Evolutionary conservation across 2,888 invertebrate species (phyloP), one percentile per base, ranked within the genome.

Genomic region (Aleiodes alternator): DNA sequence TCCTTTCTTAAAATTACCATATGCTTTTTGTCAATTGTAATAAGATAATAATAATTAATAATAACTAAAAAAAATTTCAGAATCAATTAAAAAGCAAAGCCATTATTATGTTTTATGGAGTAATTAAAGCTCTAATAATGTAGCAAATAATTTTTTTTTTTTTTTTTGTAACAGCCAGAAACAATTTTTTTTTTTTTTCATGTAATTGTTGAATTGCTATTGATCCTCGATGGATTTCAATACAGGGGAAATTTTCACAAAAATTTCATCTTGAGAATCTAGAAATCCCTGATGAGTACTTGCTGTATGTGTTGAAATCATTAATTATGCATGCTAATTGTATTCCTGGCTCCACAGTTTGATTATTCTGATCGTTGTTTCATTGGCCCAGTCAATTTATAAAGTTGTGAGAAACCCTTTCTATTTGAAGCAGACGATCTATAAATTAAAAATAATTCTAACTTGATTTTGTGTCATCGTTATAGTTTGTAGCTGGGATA

Each of bases 321-420:
- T 48, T 64, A 64, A 12, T 61, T 29, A 59, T 34, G 43, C 7
- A 53, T 69, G 23, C 34, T 43, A 7, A 43, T 64, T n/a, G 23
- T 9, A 64, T 48, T 16, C 56, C 43, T 43, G 43, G 43, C 43
- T 55, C 23, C 31, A 51, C 50, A 31, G 51, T 51, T 53, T 51
- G 29, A 68, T 12, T 12, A 76, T 79, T 78, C 73, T 66, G 68
- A 76, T 81, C 80, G 79, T 85, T 82, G 83, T 78, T 86, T 83
- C 82, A 83, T 79, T 79, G 78, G 84, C 81, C 85, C 92, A 94
- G 87, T 96, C 96, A 90, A 95, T 94, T 88, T 31, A 95, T 94
- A 91, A 94, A 95, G 90, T 96, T 96, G 90, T 95, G 94, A 82
- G 94, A 93, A 91, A 94, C 93, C 90, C 94, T 94, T 90, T 94